Base-by-base conservation (phyloP, 2,797 vertebrate genomes). In the Tragelaphus oryx region DNA sequence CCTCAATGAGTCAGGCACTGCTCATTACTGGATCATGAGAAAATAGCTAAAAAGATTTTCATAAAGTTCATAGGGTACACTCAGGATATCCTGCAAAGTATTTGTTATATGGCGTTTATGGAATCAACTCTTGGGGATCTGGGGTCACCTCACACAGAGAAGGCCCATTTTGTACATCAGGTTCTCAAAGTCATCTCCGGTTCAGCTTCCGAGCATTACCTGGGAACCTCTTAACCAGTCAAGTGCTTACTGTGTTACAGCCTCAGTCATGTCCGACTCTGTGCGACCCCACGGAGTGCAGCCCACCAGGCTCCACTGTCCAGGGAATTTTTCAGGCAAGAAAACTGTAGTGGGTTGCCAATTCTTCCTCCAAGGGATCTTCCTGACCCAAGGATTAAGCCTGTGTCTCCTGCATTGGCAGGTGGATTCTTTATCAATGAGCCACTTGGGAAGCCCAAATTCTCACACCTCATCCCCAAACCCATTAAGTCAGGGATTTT, bases 221-320 rank as follows among this genome's bases (percentile, higher is more conserved):
- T 50, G 30, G 17, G 28, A 22, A 50, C 17, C 18, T 78, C 28
- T 50, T n/a, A n/a, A 50, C 5, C 16, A 75, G 44, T 46, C n/a
- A 68, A 6, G 11, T 22, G 10, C 18, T 12, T 37, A 12, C 3
- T 22, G 33, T 37, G 65, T 68, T 10, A 33, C 18, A 12, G 65
- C 33, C 33, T 68, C 18, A 12, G 65, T 37, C 33, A 22, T 68
- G 65, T 68, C 33, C 0, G 10, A 68, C 18, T 68, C 33, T 68
- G 62, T 37, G 33, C 8, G 1, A 68, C 33, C 33, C 65, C 65
- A 68, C 0, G 0, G 33, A 68, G 18, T 6, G 10, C 12, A 68
- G 65, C 18, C 33, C 18, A 68, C 65, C 65, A 37, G 65, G 33
- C 65, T 68, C 65, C 18, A 37, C 9, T 37, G 65, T 37, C 33